Conservation (phyloP, 2,888 invertebrate genomes). For the Nectonema munidae region DNA sequence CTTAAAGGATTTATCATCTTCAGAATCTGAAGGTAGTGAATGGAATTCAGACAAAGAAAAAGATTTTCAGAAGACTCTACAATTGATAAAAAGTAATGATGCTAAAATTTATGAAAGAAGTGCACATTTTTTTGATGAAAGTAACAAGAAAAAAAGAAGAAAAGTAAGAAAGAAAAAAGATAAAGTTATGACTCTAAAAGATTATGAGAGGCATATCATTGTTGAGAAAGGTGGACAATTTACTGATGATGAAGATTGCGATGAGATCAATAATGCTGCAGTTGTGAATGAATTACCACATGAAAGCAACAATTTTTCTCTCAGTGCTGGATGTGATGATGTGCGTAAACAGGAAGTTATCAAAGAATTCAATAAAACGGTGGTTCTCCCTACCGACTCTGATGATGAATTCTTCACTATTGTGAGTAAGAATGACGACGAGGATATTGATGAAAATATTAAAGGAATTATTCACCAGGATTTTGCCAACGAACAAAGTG, state of each 20-base stretch:
- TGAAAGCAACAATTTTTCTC: too few species aligned
- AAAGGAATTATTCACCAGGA: too few species aligned
- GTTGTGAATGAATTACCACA: too few species aligned
- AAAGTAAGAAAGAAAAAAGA: constrained; percentile 25
- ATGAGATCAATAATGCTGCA: too few species aligned
- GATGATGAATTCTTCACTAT: too few species aligned
- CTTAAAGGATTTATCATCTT: constrained; percentile 23
- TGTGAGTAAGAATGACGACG: too few species aligned
- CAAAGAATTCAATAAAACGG: too few species aligned
- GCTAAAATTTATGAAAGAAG: constrained; percentile 51
- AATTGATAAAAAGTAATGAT: constrained; percentile 52
- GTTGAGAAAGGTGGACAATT: constrained; percentile 33
- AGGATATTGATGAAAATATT: too few species aligned
- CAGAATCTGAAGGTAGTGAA: constrained; percentile 33
- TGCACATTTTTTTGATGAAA: constrained; percentile 34
- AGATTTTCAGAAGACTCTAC: constrained; percentile 50
- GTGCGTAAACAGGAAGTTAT: too few species aligned
- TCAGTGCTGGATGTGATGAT: too few species aligned
- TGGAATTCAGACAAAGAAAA: constrained; percentile 38
- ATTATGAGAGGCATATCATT: constrained; percentile 43
- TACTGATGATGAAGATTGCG: constrained; percentile 26
- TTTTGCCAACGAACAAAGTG: too few species aligned
- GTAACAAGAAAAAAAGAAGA: constrained; percentile 15
- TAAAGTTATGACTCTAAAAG: constrained; percentile 35
- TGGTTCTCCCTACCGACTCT: too few species aligned